phyloP scores from a whole-genome alignment of 2,113 vertebrate species.

The Synodontis membranacea region DNA sequence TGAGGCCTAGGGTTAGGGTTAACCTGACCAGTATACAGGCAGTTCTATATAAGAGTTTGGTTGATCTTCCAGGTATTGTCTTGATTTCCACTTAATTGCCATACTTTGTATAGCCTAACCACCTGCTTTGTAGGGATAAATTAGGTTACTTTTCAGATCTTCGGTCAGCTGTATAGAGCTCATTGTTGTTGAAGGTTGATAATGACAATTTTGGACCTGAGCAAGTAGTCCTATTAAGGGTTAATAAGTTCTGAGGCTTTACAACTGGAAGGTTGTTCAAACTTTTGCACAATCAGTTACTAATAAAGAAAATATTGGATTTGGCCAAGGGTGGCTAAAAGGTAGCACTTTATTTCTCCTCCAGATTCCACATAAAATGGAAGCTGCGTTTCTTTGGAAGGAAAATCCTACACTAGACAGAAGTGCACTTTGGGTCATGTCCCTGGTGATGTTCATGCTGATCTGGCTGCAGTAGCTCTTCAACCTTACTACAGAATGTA shows the following conservation, averaged over 20 bases:
- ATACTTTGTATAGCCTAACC: neutral
- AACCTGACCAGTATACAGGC: no score
- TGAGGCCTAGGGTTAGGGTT: no score
- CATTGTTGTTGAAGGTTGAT: neutral
- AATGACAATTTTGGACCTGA: neutral
- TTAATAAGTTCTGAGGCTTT: neutral
- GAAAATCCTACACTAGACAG: neutral
- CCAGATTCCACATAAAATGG: neutral
- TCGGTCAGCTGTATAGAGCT: neutral
- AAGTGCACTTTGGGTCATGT: neutral
- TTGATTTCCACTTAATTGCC: no score
- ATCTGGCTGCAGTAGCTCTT: neutral
- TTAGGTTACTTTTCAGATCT: neutral
- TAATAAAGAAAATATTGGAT: neutral
- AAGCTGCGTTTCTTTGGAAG: neutral
- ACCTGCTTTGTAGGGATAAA: neutral
- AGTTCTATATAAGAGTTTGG: neutral
- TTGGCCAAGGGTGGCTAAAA: neutral
- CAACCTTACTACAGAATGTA: neutral
- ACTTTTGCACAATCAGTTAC: neutral
- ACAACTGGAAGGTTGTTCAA: neutral
- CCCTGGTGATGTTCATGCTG: slow-evolving; percentile 1
- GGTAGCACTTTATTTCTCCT: neutral
- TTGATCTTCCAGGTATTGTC: neutral
- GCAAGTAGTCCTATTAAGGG: neutral